Evolutionary conservation across 2,888 invertebrate genomes (phyloP), one percentile per base, ranked within the genome.

Genomic region (Oscheius sp.): DNA sequence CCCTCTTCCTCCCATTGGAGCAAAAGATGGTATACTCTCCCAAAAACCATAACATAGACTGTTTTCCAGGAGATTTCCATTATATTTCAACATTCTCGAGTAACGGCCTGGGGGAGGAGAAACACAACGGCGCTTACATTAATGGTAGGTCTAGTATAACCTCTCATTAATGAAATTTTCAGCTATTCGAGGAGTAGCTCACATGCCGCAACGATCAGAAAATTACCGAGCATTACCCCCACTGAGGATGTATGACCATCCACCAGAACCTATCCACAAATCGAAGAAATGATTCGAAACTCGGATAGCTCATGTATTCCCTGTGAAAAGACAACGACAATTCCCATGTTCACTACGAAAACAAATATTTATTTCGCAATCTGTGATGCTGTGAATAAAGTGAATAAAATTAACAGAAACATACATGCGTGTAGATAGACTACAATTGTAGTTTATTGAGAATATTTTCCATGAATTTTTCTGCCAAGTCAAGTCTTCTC

Each of bases 1-100:
- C 13, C 71, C 71, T 18, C 52, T 71, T 27, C 71, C 59, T 13
- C 71, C 71, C 2, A 71, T 71, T 63, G 71, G 61, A 12, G 21
- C 35, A 21, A 52, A 63, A 71, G 56, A 71, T n/a, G 49, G 71
- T 71, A 29, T 52, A 2, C n/a, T 16, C 29, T 66, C 52, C 1
- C 1, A 45, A 21, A 63, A 35, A 9, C 13, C 6, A 18, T 61
- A 43, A 18, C 25, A 6, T 9, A 46, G 9, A 7, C 9, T 25
- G 1, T 23, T 25, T 58, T 45, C 9, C 18, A 68, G 68, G 53
- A 13, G 59, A 56, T 7, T 58, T 70, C 58, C 56, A 58, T 23
- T 58, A 70, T 25, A 59, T 56, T 23, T 70, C 59, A 21, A 41
- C 56, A 6, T 58, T 70, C 45, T 23, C 59, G 1, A 49, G 59